These are phyloP conservation scores for Leptinotarsa texana DNA, from an alignment of 1,140 invertebrate species.

Conservation along the genomic window DNA sequence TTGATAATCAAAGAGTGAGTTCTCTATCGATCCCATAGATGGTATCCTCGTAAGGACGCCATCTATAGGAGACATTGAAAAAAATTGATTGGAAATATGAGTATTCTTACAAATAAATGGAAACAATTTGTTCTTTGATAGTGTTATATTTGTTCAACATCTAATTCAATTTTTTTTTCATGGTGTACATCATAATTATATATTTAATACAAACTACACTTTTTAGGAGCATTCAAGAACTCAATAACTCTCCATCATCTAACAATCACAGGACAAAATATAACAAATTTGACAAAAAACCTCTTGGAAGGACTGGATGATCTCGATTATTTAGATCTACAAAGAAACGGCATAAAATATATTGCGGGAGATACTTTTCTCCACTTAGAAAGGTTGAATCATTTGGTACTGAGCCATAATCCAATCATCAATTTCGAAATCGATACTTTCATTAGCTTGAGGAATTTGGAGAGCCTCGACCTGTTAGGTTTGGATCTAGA, in stretches of 20 bases:
- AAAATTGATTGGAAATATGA: no score
- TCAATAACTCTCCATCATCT: conserved; percentile 4
- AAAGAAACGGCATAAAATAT: not conserved
- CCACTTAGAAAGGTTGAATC: conserved; percentile 3
- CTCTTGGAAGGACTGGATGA: conserved; percentile 16
- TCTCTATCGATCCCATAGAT: no score
- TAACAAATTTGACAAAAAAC: conserved; percentile 5
- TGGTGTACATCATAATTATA: not conserved
- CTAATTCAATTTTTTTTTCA: not conserved
- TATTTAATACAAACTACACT: not conserved
- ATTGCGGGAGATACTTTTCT: conserved; percentile 2
- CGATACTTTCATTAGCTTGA: conserved; percentile 9
- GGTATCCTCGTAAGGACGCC: no score
- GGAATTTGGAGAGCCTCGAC: conserved; percentile 12
- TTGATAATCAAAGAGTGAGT: no score
- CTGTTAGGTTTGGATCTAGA: not conserved
- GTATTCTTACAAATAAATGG: no score
- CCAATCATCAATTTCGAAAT: not conserved
- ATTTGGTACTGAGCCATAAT: conserved; percentile 20
- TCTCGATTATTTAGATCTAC: conserved; percentile 13
- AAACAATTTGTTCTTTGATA: no score
- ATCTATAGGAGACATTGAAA: no score
- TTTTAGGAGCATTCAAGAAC: conserved; percentile 21
- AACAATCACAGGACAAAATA: conserved; percentile 13
- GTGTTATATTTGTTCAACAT: no score